These are phyloP conservation scores for Dryobota labecula DNA, from an alignment of 2,888 invertebrate genomes.

Conservation along the genomic window DNA sequence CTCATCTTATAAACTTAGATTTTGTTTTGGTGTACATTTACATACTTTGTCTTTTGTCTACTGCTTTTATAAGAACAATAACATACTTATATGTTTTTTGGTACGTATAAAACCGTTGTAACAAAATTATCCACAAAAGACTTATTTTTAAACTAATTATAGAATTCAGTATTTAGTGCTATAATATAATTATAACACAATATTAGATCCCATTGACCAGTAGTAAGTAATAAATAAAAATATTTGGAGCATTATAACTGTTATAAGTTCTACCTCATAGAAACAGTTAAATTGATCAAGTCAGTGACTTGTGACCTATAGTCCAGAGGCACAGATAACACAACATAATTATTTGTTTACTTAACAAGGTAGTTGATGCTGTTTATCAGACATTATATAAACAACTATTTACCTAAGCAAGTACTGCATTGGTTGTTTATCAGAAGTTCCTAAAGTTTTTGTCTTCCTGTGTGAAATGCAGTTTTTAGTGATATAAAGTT, in stretches of 20 bases:
- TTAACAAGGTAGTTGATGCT: conserved; percentile 58
- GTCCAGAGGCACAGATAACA: conserved; percentile 71
- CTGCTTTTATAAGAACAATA: neutral
- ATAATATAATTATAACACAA: neutral
- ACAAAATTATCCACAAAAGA: neutral
- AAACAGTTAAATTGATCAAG: conserved; percentile 60
- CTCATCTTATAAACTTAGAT: neutral
- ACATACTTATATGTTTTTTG: neutral
- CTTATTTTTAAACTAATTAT: neutral
- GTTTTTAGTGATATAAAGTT: conserved; percentile 11
- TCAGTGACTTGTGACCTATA: conserved; percentile 74
- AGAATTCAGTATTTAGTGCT: neutral
- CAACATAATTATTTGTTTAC: conserved; percentile 73
- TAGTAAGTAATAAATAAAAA: neutral
- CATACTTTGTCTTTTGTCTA: conserved; percentile 20
- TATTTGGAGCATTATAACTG: neutral
- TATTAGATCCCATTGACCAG: neutral
- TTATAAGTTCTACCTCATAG: conserved; percentile 50
- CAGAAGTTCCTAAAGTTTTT: conserved; percentile 18
- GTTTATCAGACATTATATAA: conserved; percentile 53
- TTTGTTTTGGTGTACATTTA: neutral
- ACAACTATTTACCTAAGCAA: conserved; percentile 23
- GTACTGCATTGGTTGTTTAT: conserved; percentile 20
- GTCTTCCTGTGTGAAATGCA: conserved; percentile 24
- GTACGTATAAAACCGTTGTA: neutral